Evolutionary conservation across 2,113 vertebrate genomes (phyloP).

Genomic region (Aythya baeri): DNA sequence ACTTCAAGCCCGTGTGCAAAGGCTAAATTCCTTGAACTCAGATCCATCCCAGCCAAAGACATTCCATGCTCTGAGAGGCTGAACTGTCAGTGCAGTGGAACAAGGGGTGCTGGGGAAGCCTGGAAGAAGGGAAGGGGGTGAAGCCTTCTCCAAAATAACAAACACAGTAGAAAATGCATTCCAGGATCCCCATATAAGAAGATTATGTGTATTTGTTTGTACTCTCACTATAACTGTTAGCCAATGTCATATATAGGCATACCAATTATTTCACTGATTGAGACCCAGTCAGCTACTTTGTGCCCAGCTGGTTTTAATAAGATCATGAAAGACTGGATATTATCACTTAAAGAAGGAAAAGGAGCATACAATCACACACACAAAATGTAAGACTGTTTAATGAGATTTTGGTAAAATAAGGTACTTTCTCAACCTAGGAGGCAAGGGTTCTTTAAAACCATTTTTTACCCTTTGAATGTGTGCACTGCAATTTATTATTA

Average conservation of each 20-base stretch:
- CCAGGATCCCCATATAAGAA: not conserved
- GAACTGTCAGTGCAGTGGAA: not conserved
- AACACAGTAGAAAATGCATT: not conserved
- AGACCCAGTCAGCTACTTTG: not conserved
- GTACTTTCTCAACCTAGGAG: conserved; percentile 46
- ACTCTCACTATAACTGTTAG: not conserved
- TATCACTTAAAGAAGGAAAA: not conserved
- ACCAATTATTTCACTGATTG: not conserved
- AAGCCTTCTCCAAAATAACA: not conserved
- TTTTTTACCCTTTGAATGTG: conserved; percentile 62
- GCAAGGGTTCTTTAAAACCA: conserved; percentile 45
- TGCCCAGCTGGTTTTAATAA: not conserved
- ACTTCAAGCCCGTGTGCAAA: not conserved
- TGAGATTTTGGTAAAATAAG: conserved; percentile 49
- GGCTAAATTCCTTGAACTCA: not conserved
- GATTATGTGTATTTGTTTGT: not conserved
- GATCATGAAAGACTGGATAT: not conserved
- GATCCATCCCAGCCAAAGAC: not conserved
- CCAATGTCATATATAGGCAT: accelerated
- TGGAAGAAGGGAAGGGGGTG: not conserved
- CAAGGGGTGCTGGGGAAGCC: not conserved
- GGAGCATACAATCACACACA: not conserved
- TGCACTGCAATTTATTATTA: conserved; percentile 72
- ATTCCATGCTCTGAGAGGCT: not conserved
- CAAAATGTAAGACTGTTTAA: not conserved